Evolutionary conservation across 2,113 vertebrate genomes (phyloP), one percentile per base, ranked within the genome.

Genomic region (Picathartes gymnocephalus): DNA sequence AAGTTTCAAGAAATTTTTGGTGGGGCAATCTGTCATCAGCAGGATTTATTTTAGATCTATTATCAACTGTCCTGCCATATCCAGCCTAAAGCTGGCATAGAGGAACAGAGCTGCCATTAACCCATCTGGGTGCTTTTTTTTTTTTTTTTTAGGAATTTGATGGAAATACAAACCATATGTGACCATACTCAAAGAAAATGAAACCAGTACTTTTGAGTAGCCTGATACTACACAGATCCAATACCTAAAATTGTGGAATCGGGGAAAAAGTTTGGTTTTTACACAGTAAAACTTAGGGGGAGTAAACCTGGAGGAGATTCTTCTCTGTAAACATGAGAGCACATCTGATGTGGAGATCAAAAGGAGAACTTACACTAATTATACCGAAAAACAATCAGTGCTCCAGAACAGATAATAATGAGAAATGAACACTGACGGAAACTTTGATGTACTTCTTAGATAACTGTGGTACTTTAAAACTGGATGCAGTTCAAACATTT

Each of bases 361-460:
- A 92, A 86, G 62, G 62, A 95, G 76, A 86, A 90, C 76, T 90
- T 77, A 62, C 33, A 15, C 71, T 73, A 92, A 95, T 96, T 95
- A 86, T 2, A 58, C 64, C 6, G 31, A 54, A 78, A 94, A 95
- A 89, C 86, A 94, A 93, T 90, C 83, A 64, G 72, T 1, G 16
- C 72, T 93, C 83, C 88, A 92, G 91, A 93, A 92, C 24, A 97
- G 94, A 94, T 96, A 96, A 97, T 81, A 92, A 94, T 86, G 86
- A 97, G 80, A 91, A 96, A 95, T 93, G 86, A 95, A 91, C 61
- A 81, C 91, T 91, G 69, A 71, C 81, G 92, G 80, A 78, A 93
- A 94, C 80, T 93, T 83, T 78, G 91, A 97, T 93, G 91, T 96
- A 92, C 95, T 93, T 96, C 85, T 39, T 70, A 97, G 96, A 97